Percentiles rank a stretch among this genome's conserved stretches.
phyloP scores from a whole-genome alignment of 2,888 invertebrate genomes.

The Morpho achilles region DNA sequence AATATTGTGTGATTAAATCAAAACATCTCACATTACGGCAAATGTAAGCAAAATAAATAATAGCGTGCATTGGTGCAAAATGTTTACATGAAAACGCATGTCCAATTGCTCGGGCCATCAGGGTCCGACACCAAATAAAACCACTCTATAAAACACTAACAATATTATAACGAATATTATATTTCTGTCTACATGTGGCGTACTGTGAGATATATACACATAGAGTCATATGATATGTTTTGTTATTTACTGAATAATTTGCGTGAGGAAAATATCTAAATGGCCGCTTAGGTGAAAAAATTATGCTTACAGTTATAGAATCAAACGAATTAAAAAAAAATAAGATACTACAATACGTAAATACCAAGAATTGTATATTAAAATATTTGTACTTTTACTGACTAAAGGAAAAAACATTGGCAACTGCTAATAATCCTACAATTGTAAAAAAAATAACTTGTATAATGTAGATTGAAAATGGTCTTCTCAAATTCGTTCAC shows the following conservation, averaged over 20 bases:
- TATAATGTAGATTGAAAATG: slow-evolving; percentile 79
- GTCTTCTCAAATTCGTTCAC: slow-evolving; percentile 79
- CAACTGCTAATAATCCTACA: slow-evolving; percentile 78
- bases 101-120: slow-evolving; percentile 1
- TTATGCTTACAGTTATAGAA: slow-evolving; percentile 77
- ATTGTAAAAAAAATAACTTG: slow-evolving; percentile 77
- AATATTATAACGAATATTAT: slow-evolving; percentile 8
- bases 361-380: slow-evolving; percentile 81
- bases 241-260: slow-evolving; percentile 74
- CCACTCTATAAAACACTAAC: slow-evolving; percentile 7
- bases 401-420: slow-evolving; percentile 85
- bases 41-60: slow-evolving; percentile 30
- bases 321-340: slow-evolving; percentile 74
- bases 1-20: slow-evolving; percentile 28
- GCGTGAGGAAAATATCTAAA: slow-evolving; percentile 62
- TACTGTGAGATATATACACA: slow-evolving; percentile 44
- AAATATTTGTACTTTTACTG: slow-evolving; percentile 91
- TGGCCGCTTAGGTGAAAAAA: slow-evolving; percentile 71
- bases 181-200: slow-evolving; percentile 27
- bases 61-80: slow-evolving; percentile 15
- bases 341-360: slow-evolving; percentile 78
- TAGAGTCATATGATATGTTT: slow-evolving; percentile 75
- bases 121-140: slow-evolving; percentile 2
- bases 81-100: background rate
- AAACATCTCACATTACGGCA: slow-evolving; percentile 34